Base-by-base conservation (phyloP, 2,113 vertebrate genomes). In the Elanoides forficatus region DNA sequence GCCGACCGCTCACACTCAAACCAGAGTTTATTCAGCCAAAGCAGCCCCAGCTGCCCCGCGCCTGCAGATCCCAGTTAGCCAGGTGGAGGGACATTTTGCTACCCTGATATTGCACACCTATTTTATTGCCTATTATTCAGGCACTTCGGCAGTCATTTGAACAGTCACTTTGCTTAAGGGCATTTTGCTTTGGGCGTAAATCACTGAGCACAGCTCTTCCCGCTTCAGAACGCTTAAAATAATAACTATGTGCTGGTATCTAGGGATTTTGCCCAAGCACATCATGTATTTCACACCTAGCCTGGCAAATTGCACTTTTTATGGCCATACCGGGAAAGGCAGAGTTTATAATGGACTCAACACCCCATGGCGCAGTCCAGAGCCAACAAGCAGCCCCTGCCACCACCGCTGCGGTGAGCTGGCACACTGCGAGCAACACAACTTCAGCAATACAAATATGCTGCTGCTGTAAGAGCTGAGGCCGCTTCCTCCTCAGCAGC, bases 371-470 rank as follows among this genome's bases (percentile, higher is more conserved):
- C 52, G 50, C 50, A 7, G 16, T 29, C 50, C 32, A 3, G 58
- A 45, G 43, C 42, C 43, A 45, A 23, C 14, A 3, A 6, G 17
- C 36, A 50, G 66, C 56, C 36, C 25, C 73, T 25, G 55, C n/a
- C n/a, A 53, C 53, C 42, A 26, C 56, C 0, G 5, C 48, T 26
- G 63, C 65, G 2, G 3, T 4, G 7, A 34, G 50, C 66, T 3
- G 4, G 56, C 56, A 16, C 21, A 1, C 72, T 10, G 25, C 2
- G 11, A 32, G 42, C 2, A 3, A 8, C 58, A 16, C 13, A 6
- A 13, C 52, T 25, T 34, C 71, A 43, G 52, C 53, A 6, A 58
- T 7, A 15, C 40, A 15, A n/a, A 20, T 5, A 4, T 9, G 32
- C 23, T 23, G 32, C 60, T 78, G 45, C 75, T 27, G 7, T 34